Evolutionary conservation across 37 sponge, comb jelly and placozoan genomes (phyloP).

Genomic region (Geodia barretti): DNA sequence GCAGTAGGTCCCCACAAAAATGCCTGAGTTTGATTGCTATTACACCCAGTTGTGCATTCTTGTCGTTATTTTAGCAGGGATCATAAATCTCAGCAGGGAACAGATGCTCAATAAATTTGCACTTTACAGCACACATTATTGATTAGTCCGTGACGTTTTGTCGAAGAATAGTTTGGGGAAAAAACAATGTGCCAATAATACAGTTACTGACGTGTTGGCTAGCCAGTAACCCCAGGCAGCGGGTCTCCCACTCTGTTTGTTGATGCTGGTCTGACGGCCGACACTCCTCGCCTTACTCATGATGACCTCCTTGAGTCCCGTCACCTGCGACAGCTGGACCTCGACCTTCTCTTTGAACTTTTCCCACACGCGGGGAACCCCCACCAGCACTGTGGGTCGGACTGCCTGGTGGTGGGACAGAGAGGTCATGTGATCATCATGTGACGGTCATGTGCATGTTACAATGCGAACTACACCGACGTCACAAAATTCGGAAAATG

Average conservation of each 20-base stretch:
- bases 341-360: constrained; percentile 87
- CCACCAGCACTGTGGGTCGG: constrained; percentile 88
- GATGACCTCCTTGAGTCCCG: constrained; percentile 53
- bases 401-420: constrained; percentile 69
- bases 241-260: constrained; percentile 54
- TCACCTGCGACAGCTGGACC: constrained; percentile 25
- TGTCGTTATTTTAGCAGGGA: no score
- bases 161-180: no score
- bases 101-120: no score
- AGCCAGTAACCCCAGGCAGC: constrained; percentile 88
- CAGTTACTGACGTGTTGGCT: constrained; percentile 73
- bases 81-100: no score
- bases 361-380: constrained; percentile 98
- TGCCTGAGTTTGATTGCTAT: no score
- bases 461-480: no score
- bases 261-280: constrained; percentile 48
- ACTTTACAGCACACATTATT: no score
- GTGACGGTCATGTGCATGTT: not conserved
- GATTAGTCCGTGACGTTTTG: no score
- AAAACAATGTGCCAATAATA: no score
- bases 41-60: no score
- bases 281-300: constrained; percentile 44
- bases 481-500: no score
- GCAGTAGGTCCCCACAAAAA: no score
- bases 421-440: not conserved